Evolutionary conservation across 2,888 invertebrate species (phyloP).

Genomic region (Drosophila anomalata): DNA sequence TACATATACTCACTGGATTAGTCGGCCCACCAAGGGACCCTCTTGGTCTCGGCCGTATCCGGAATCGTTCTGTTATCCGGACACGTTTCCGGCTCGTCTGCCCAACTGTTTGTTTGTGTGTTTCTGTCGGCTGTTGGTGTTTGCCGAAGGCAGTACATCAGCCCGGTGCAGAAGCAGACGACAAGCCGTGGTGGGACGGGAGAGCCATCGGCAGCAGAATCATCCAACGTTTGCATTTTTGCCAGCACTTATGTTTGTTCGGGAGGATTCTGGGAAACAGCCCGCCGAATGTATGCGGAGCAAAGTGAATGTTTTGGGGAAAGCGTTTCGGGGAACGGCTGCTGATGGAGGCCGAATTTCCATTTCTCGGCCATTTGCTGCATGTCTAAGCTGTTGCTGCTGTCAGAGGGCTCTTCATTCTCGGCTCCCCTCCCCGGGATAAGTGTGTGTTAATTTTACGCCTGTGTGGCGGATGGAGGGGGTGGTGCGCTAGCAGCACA

Average conservation of each 20-base stretch:
- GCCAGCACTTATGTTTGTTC: constrained; percentile 8
- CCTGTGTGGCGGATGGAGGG: constrained; percentile 19
- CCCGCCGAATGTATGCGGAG: constrained; percentile 4
- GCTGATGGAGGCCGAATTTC: constrained; percentile 36
- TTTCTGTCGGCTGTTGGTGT: constrained; percentile 26
- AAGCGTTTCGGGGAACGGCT: constrained; percentile 29
- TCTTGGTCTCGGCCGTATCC: constrained; percentile 10
- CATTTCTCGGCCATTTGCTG: constrained; percentile 64
- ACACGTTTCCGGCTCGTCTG: not conserved
- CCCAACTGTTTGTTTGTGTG: constrained; percentile 22
- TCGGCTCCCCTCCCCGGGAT: constrained; percentile 37
- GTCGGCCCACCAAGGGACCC: not conserved
- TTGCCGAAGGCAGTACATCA: constrained; percentile 57
- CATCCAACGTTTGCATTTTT: constrained; percentile 34
- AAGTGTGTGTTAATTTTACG: constrained; percentile 73
- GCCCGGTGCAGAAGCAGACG: constrained; percentile 42
- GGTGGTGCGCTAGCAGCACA: constrained; percentile 49
- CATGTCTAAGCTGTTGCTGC: constrained; percentile 59
- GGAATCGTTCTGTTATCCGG: constrained; percentile 15
- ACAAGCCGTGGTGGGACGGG: constrained; percentile 24
- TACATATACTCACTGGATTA: constrained; percentile 7
- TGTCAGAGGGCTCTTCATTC: constrained; percentile 26
- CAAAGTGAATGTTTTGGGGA: constrained; percentile 1
- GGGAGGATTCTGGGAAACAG: constrained; percentile 31
- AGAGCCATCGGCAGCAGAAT: not conserved